Evolutionary conservation across 2,888 invertebrate genomes (phyloP), one percentile per base, ranked within the genome.

Genomic region (Melanargia galathea): DNA sequence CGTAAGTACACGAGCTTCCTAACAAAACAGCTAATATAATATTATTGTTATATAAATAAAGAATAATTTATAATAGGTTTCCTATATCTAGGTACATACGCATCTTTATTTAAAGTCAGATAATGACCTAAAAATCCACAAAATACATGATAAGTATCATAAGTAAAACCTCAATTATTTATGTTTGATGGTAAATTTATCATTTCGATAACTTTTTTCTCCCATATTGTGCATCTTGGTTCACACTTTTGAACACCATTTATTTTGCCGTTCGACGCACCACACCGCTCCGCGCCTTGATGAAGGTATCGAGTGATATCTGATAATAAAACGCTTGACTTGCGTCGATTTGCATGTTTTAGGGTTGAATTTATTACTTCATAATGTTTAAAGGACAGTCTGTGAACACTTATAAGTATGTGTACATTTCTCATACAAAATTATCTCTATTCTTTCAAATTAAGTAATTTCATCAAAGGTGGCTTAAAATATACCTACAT

Each of bases 171-270:
- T 81, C 82, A 86, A 83, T 90, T n/a, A n/a, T 89, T 89, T 83
- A 86, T 80, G 77, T 82, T 81, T 80, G 82, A 79, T 71, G 78
- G 81, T 84, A 81, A 84, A 87, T 90, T 88, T 88, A 90, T 90
- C 88, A 90, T 90, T 89, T 88, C 80, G 90, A 88, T 87, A 90
- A 90, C 88, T 89, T 88, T 80, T 84, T 82, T 79, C 75, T 81
- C 76, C 78, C 77, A 81, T 86, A 87, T 86, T 86, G 84, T 86
- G 86, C 87, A 86, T 87, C 88, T 90, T 84, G 83, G 82, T 88
- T 90, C 87, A 88, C 89, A 87, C 88, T 86, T 90, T 87, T 86
- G 83, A 88, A 86, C 81, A 82, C 81, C 86, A 88, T 90, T 90
- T 88, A 90, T 89, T 86, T 85, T 79, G 77, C 78, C 78, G 78